Conservation (phyloP, 2,888 invertebrate species). For the Lithophane semibrunnea region DNA sequence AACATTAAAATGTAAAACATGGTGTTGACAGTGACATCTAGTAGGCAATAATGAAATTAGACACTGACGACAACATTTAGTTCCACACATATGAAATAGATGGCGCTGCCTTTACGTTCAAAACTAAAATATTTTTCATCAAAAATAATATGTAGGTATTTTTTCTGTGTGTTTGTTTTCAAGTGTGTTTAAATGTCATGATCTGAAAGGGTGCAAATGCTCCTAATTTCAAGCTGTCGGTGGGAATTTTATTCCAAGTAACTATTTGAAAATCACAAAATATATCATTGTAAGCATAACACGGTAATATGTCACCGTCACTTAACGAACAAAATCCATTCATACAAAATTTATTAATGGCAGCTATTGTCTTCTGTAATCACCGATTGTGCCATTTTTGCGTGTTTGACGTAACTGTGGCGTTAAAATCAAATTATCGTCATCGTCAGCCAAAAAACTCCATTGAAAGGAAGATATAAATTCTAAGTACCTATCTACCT, state of each 20-base stretch:
- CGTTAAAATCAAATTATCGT: background rate
- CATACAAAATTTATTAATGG: background rate
- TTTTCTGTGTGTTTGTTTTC: background rate
- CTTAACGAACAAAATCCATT: background rate
- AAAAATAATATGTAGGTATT: no score
- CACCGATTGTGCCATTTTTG: slow-evolving; percentile 48
- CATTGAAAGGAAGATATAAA: background rate
- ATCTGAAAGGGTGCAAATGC: background rate
- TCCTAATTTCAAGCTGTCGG: background rate
- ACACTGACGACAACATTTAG: background rate
- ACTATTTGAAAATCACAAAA: background rate
- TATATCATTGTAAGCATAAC: background rate
- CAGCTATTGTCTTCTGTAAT: slow-evolving; percentile 40
- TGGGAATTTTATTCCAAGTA: background rate
- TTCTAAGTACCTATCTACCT: background rate
- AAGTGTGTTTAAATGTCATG: background rate
- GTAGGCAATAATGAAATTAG: background rate
- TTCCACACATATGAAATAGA: slow-evolving; percentile 9
- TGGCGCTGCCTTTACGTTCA: slow-evolving; percentile 21
- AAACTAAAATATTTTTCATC: background rate
- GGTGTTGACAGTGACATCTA: slow-evolving; percentile 21
- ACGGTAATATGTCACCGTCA: background rate
- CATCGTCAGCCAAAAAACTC: background rate
- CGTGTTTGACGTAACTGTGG: background rate
- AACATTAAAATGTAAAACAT: background rate